A percentile compares a stretch with the other conserved stretches of the same genome.
These are phyloP conservation scores for Xenops minutus DNA, from an alignment of 2,797 vertebrate genomes.

Conservation along the genomic window DNA sequence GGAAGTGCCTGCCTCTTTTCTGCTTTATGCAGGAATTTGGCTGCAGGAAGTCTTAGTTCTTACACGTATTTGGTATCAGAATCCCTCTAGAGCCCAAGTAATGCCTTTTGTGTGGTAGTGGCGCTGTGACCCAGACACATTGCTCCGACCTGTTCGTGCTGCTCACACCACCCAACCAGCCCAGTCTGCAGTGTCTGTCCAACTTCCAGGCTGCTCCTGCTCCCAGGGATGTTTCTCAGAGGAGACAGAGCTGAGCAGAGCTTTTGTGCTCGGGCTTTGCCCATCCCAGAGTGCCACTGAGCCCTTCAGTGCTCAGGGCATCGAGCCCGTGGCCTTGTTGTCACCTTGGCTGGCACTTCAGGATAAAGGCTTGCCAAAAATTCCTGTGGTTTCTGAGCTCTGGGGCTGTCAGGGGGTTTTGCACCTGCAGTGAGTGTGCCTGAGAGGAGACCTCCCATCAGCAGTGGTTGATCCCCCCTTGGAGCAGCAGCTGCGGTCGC, in stretches of 20 bases:
- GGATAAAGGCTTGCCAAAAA: background rate
- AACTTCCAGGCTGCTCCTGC: background rate
- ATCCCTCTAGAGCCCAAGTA: conserved; percentile 26
- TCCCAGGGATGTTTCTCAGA: background rate
- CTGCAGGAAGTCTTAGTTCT: background rate
- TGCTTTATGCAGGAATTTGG: conserved; percentile 48
- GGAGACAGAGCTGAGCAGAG: background rate
- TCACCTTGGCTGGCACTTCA: background rate
- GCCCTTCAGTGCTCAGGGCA: rapidly evolving
- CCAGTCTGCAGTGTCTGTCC: background rate
- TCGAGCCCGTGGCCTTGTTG: background rate
- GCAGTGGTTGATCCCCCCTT: background rate
- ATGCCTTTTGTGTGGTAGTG: background rate
- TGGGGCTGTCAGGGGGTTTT: background rate
- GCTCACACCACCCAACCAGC: background rate
- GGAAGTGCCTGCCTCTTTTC: background rate
- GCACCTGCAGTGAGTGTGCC: background rate
- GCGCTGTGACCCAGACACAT: background rate
- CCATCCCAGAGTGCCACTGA: background rate
- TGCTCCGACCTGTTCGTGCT: background rate
- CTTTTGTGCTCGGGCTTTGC: rapidly evolving
- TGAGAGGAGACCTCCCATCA: background rate
- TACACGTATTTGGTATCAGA: conserved; percentile 18
- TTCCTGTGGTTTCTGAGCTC: background rate
- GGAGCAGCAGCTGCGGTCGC: background rate